These are phyloP conservation scores for Pteromalus puparum DNA, from an alignment of 1,140 invertebrate genomes.

Conservation along the genomic window DNA sequence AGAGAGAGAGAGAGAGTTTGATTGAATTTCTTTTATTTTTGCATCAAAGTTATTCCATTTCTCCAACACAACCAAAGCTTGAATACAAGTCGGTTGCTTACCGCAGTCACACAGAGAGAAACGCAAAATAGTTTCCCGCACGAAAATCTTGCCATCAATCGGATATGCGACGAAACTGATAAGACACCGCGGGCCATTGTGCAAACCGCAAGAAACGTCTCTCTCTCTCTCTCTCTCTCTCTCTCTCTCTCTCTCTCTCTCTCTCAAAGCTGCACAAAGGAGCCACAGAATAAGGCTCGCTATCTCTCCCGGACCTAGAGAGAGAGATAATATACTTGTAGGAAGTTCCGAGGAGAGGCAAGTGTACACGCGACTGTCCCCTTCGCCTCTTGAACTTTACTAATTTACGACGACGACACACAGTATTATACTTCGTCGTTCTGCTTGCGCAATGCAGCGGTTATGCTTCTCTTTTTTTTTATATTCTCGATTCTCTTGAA, in stretches of 20 bases:
- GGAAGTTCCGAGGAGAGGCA: background rate
- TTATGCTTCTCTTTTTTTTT: too few species aligned
- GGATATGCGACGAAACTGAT: background rate
- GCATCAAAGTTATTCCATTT: too few species aligned
- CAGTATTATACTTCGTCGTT: too few species aligned
- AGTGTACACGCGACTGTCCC: background rate
- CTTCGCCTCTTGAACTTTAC: conserved; percentile 42
- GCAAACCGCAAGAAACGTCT: background rate
- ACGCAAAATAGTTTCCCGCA: background rate
- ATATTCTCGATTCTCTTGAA: too few species aligned
- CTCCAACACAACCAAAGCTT: too few species aligned
- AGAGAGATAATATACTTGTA: conserved; percentile 41
- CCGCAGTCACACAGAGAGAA: too few species aligned
- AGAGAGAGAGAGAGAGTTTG: too few species aligned
- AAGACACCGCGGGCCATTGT: background rate
- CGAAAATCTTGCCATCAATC: background rate
- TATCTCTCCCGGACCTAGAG: background rate
- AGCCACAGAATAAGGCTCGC: background rate
- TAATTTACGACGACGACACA: conserved; percentile 45
- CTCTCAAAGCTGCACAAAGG: background rate
- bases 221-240: too few species aligned
- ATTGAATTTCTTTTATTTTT: background rate
- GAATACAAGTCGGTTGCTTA: too few species aligned
- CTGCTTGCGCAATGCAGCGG: too few species aligned
- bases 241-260: too few species aligned